Evolutionary conservation across 2,797 vertebrate species (phyloP).

Genomic region (Toxotes lorentzi): DNA sequence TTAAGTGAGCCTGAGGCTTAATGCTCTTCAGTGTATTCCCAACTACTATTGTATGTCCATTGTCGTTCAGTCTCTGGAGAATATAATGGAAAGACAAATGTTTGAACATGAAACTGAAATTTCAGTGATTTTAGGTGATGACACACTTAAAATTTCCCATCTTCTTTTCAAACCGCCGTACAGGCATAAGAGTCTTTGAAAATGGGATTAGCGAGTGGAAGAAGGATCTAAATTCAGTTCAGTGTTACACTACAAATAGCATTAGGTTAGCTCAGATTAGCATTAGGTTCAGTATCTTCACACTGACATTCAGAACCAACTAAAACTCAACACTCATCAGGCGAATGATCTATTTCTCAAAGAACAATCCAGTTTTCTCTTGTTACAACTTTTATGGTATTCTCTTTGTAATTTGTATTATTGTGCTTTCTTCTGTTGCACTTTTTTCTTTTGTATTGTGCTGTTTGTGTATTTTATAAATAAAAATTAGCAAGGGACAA

Average conservation of each 20-base stretch:
- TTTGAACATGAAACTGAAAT: conserved; percentile 14
- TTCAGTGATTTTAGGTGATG: conserved; percentile 23
- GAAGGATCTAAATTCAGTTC: conserved; percentile 45
- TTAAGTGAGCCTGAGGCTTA: conserved; percentile 53
- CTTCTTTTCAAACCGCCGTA: background rate
- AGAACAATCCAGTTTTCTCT: too few relatives aligned
- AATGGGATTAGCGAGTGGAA: conserved; percentile 38
- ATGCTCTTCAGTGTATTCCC: conserved; percentile 29
- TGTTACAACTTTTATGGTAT: background rate
- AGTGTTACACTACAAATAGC: conserved; percentile 18
- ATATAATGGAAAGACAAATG: conserved; percentile 18
- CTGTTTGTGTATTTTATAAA: background rate
- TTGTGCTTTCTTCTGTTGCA: background rate
- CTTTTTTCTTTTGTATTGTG: background rate
- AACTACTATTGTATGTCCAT: conserved; percentile 9
- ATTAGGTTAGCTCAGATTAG: background rate
- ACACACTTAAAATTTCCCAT: conserved; percentile 4
- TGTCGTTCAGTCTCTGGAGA: conserved; percentile 16
- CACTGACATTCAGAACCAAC: background rate
- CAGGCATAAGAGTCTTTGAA: background rate
- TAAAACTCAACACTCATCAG: background rate
- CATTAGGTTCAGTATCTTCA: conserved; percentile 25
- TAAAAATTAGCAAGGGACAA: background rate
- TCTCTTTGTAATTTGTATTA: background rate
- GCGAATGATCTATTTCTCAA: background rate